phyloP scores from a whole-genome alignment of 2,797 vertebrate species.

The Cuculus canorus region DNA sequence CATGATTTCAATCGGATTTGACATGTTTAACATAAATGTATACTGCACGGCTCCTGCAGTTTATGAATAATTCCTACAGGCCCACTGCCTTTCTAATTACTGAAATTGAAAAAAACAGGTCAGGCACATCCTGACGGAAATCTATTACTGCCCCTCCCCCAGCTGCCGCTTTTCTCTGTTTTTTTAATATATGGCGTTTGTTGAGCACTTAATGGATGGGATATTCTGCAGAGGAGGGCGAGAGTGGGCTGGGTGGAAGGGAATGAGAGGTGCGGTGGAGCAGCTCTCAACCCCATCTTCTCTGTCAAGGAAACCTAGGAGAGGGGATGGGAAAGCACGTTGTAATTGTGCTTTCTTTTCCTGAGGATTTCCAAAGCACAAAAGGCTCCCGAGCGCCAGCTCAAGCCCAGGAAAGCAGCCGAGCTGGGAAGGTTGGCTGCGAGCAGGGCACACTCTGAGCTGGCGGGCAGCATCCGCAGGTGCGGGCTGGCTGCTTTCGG shows the following conservation, averaged over 20 bases:
- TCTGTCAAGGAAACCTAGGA: neutral
- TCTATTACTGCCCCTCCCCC: slow-evolving; percentile 60
- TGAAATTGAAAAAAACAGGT: slow-evolving; percentile 75
- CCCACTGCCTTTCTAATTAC: slow-evolving; percentile 83
- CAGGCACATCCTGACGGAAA: slow-evolving; percentile 79
- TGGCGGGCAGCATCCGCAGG: fast-evolving
- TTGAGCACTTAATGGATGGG: slow-evolving; percentile 23
- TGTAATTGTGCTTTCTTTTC: neutral
- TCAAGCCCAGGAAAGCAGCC: neutral
- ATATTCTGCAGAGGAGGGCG: neutral
- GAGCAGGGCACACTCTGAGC: neutral
- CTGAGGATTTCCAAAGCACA: neutral
- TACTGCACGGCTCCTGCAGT: slow-evolving; percentile 76
- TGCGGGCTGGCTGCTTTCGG: neutral
- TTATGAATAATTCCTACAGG: slow-evolving; percentile 85
- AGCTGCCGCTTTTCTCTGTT: neutral
- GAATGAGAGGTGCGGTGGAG: fast-evolving
- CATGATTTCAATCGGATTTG: slow-evolving; percentile 83
- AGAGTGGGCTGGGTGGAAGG: neutral
- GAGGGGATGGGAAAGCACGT: neutral
- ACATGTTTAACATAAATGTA: slow-evolving; percentile 89
- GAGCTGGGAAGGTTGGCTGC: fast-evolving
- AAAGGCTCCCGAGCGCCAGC: neutral
- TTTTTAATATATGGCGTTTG: slow-evolving; percentile 32
- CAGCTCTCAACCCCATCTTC: neutral